Evolutionary conservation across 2,888 invertebrate species (phyloP).

Genomic region (Invenusta paracnida): DNA sequence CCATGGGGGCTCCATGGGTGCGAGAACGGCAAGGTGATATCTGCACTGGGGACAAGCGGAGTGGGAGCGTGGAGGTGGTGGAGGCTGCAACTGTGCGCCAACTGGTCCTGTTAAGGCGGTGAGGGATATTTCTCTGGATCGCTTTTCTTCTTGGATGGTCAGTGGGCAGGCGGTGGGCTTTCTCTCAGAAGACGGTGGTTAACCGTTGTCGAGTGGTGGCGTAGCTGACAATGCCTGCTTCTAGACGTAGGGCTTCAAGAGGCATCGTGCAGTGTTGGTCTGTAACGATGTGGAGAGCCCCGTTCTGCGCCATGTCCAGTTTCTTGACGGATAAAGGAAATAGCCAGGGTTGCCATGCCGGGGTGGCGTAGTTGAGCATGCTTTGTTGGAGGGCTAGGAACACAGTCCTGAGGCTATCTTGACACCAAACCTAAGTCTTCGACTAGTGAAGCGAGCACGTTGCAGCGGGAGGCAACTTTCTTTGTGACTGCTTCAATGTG

Average conservation of each 20-base stretch:
- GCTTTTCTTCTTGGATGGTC: too few relatives aligned
- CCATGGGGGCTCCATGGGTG: too few relatives aligned
- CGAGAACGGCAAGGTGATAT: too few relatives aligned
- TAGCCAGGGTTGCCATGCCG: slow-evolving; percentile 24
- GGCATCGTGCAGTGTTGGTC: neutral
- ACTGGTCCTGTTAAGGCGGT: too few relatives aligned
- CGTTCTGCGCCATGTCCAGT: neutral
- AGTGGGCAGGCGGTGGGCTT: neutral
- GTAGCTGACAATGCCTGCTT: neutral
- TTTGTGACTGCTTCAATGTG: neutral
- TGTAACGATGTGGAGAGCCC: neutral
- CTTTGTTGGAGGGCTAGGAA: neutral
- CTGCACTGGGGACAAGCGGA: too few relatives aligned
- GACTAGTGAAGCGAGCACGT: too few relatives aligned
- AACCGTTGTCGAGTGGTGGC: neutral
- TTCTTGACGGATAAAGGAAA: neutral
- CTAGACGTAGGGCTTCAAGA: neutral
- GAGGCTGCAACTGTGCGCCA: too few relatives aligned
- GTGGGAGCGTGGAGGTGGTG: too few relatives aligned
- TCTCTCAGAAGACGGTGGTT: neutral
- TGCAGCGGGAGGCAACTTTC: neutral
- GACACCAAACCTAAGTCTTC: too few relatives aligned
- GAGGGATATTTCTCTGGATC: too few relatives aligned
- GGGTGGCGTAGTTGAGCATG: neutral
- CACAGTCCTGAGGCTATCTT: neutral